phyloP scores from a whole-genome alignment of 2,797 vertebrate genomes.

The Melopsittacus undulatus region DNA sequence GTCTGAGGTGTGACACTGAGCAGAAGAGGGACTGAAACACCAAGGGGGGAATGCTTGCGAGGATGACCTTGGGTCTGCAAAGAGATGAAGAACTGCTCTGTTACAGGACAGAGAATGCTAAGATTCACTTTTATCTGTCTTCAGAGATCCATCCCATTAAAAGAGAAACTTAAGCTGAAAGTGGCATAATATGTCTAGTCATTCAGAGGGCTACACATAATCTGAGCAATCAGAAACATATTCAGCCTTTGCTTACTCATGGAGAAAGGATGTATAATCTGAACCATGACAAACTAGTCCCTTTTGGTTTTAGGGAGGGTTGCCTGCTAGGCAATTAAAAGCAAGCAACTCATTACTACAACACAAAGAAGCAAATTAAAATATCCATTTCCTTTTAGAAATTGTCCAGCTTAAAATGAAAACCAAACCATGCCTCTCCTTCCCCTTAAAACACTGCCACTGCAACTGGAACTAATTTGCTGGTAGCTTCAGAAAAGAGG shows the following conservation, averaged over 20 bases:
- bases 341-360: not conserved
- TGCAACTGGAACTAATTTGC: conserved; percentile 60
- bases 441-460: not conserved
- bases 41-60: not conserved
- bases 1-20: not conserved
- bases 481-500: not conserved
- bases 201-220: not conserved
- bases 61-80: not conserved
- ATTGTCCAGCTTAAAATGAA: conserved; percentile 14
- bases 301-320: not conserved
- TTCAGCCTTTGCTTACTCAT: not conserved
- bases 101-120: not conserved
- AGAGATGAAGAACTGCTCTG: not conserved
- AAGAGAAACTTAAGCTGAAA: not conserved
- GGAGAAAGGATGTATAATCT: not conserved
- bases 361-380: conserved; percentile 31
- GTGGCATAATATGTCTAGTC: not conserved
- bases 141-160: not conserved
- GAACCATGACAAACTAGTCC: not conserved
- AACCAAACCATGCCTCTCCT: not conserved
- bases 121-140: not conserved
- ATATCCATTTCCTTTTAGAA: conserved; percentile 43
- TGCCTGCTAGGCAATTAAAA: not conserved
- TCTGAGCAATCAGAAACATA: not conserved
- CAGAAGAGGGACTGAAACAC: not conserved